phyloP scores from a whole-genome alignment of 2,797 vertebrate species.

The Valencia hispanica region DNA sequence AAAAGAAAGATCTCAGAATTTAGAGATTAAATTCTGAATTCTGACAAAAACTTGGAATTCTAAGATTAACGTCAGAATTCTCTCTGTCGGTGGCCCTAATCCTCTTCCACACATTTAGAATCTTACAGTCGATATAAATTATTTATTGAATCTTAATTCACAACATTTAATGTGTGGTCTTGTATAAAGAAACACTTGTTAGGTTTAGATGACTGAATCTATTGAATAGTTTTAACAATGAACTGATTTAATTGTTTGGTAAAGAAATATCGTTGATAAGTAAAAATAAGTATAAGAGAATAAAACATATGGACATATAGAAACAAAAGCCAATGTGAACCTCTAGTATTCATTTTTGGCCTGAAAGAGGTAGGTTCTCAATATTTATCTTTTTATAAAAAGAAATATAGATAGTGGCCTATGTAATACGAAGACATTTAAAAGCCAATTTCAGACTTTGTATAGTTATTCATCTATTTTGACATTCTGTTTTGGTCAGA shows the following conservation, averaged over 20 bases:
- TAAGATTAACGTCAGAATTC: no score
- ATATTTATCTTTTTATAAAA: background rate
- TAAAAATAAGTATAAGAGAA: background rate
- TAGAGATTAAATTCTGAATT: no score
- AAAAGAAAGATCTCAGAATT: no score
- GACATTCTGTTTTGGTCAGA: background rate
- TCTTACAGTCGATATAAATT: background rate
- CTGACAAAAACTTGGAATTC: no score
- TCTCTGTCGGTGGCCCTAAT: no score
- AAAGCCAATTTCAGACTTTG: no score
- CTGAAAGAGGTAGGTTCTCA: background rate
- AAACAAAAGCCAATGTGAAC: background rate
- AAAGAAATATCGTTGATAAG: background rate
- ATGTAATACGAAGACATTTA: background rate
- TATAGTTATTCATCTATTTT: no score
- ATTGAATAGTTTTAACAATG: background rate
- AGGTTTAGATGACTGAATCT: background rate
- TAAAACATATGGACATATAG: background rate
- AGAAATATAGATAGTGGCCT: background rate
- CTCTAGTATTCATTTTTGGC: background rate
- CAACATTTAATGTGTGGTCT: background rate
- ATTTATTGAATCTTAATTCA: rapidly evolving
- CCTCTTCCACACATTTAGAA: rapidly evolving
- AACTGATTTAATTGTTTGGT: background rate
- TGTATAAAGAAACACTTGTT: background rate